Base-by-base conservation (phyloP, 2,113 vertebrate genomes). In the Patagioenas fasciata region DNA sequence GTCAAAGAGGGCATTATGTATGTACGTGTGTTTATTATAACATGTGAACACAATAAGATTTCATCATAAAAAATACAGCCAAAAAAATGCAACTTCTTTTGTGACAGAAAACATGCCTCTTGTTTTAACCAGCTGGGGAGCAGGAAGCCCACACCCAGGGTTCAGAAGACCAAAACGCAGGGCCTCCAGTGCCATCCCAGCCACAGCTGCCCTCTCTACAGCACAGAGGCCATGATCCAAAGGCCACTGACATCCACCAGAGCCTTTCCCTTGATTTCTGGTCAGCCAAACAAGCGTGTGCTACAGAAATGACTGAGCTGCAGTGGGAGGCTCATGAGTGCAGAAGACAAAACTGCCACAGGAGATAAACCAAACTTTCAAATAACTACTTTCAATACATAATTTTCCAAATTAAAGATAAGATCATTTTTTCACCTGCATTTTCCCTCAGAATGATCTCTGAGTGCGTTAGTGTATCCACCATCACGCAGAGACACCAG, bases 311-410 rank as follows among this genome's bases (percentile, higher is more conserved):
- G 15, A 15, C 53, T 21, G 65, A 74, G 40, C 34, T 84, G 28
- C 0, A 1, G 40, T 2, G 6, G 10, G 42, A 74, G n/a, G 24
- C 10, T 51, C 7, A 0, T 21, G 28, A 70, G 13, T 1, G 2
- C 50, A 50, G 61, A 62, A 74, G 23, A 60, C 14, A 79, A 70
- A 91, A 54, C 28, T 73, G 15, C n/a, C 64, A n/a, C 42, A 48
- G 18, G 15, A 86, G 23, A 4, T 51, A 85, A 88, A 31, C 7
- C 4, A 62, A 12, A 11, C 28, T 73, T 62, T 74, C 48, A 87
- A 87, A 56, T 2, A 73, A 51, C 2, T 1, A 26, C 28, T 62
- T 80, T 48, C n/a, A 24, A 31, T 20, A 50, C n/a, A 29, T 38
- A 3, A 1, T 7, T 42, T 93, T 65, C 29, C 24, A 84, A 62